Evolutionary conservation across 2,113 vertebrate genomes (phyloP).

Genomic region (Lanius collurio): DNA sequence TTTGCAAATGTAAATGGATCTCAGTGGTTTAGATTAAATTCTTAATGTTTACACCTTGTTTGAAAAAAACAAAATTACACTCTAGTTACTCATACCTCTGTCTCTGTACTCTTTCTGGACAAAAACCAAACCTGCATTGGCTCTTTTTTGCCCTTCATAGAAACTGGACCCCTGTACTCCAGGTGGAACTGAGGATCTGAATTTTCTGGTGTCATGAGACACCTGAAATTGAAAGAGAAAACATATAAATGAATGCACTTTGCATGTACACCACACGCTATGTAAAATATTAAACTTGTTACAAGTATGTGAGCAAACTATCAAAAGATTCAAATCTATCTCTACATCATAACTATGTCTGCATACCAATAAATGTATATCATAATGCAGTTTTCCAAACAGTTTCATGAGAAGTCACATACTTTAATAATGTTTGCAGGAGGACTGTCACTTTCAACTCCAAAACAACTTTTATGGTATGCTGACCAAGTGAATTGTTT

Average conservation of each 20-base stretch:
- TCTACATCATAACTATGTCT: neutral
- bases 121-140: constrained; percentile 99
- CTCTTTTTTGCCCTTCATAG: constrained; percentile 98
- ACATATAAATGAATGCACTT: neutral
- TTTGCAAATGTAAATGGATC: constrained; percentile 32
- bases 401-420: neutral
- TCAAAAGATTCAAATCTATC: neutral
- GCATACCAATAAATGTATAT: neutral
- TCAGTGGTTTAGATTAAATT: constrained; percentile 30
- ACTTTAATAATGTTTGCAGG: neutral
- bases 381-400: neutral
- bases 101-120: constrained; percentile 84
- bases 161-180: constrained; percentile 90
- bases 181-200: constrained; percentile 93
- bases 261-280: fast-evolving
- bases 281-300: neutral
- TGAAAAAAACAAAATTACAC: neutral
- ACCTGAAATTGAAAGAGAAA: constrained; percentile 73
- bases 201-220: constrained; percentile 93
- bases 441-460: neutral
- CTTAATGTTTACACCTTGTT: neutral
- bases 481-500: neutral
- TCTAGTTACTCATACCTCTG: constrained; percentile 69
- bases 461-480: neutral
- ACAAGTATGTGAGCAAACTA: neutral